Evolutionary conservation across 2,888 invertebrate genomes (phyloP), one percentile per base, ranked within the genome.

Genomic region (Philaethria dido): DNA sequence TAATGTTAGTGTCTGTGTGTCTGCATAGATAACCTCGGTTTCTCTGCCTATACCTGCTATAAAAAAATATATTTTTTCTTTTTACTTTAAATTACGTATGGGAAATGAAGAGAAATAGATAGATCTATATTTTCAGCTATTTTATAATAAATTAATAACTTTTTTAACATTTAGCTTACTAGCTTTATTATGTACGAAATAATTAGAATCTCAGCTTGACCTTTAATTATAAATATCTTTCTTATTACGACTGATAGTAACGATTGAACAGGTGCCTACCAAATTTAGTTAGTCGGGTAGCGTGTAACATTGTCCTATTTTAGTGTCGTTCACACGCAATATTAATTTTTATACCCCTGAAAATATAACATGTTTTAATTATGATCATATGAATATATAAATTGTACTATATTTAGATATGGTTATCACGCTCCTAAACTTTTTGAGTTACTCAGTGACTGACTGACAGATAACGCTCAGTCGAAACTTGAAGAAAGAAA

Each of bases 271-370:
- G 48, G 47, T 61, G 61, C 36, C n/a, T 33, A 48, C 22, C 22
- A 39, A 61, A 48, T 48, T 36, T 61, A 61, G 48, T 20, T n/a
- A 45, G 2, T 45, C 47, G n/a, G 20, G 3, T 39, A 5, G 39
- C 36, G 62, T 62, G 36, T 22, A n/a, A 16, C 14, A 48, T 61
- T 11, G 36, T 22, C n/a, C 48, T 61, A 61, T 48, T 48, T 36
- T 33, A 44, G 16, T 25, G 14, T 20, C 9, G 18, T 33, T 48
- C 47, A 61, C 61, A 61, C 36, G 47, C 33, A 61, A 18, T 47
- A 36, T 29, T 36, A 61, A 47, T 61, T 47, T 33, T 59, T 16
- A 16, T 22, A 16, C 5, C 25, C 25, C 44, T 59, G 16, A 59
- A 59, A 61, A 36, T 20, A 36, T 47, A n/a, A 44, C 13, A 22